phyloP scores from a whole-genome alignment of 2,113 vertebrate genomes.

The Pangasianodon gigas region DNA sequence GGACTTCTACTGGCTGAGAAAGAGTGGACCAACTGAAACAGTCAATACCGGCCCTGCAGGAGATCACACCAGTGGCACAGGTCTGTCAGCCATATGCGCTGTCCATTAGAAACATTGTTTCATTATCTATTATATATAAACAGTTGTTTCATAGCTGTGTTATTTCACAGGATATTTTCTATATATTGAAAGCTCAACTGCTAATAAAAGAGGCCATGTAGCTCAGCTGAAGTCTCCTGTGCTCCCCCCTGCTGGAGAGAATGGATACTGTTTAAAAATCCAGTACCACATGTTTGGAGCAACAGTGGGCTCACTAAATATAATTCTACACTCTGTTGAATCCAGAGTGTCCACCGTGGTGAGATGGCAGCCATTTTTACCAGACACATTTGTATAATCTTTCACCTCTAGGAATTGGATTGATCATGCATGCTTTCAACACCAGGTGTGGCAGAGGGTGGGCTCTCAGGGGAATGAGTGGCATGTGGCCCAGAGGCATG shows the following conservation, averaged over 20 bases:
- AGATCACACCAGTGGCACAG: conserved; percentile 71
- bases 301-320: conserved; percentile 66
- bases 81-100: conserved; percentile 50
- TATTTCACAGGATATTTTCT: conserved; percentile 70
- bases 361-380: conserved; percentile 37
- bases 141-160: conserved; percentile 2
- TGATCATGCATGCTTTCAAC: not conserved
- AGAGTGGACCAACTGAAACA: conserved; percentile 64
- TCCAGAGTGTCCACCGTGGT: conserved; percentile 62
- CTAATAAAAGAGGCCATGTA: conserved; percentile 47
- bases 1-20: conserved; percentile 65
- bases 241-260: conserved; percentile 67
- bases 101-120: not conserved
- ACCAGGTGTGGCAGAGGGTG: conserved; percentile 73
- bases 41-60: conserved; percentile 71
- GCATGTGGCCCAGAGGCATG: conserved; percentile 64
- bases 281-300: conserved; percentile 77
- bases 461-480: conserved; percentile 69
- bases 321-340: conserved; percentile 62
- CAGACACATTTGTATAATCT: not conserved
- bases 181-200: conserved; percentile 66
- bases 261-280: conserved; percentile 72
- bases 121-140: not conserved
- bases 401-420: not conserved
- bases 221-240: conserved; percentile 70